Conservation (phyloP, 1,140 invertebrate species). For the Macrosteles quadrilineatus region DNA sequence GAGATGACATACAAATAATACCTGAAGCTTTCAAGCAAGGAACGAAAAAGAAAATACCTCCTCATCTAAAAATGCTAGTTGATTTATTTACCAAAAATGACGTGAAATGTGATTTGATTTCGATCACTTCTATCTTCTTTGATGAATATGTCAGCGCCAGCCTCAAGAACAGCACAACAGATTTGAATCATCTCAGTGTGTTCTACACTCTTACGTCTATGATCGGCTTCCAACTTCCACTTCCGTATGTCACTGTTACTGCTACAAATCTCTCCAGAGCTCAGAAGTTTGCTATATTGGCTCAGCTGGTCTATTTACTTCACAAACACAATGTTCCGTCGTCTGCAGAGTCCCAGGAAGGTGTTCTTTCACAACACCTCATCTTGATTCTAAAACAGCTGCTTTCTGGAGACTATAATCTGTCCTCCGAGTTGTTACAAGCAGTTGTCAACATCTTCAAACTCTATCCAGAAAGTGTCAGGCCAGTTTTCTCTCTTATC, state of each 20-base stretch:
- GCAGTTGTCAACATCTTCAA: background rate
- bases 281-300: background rate
- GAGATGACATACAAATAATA: background rate
- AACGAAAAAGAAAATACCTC: background rate
- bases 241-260: background rate
- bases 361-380: background rate
- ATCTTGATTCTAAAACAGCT: background rate
- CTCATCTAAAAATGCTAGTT: background rate
- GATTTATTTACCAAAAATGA: background rate
- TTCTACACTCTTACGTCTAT: background rate
- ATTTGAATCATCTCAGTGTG: constrained; percentile 2
- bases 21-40: background rate
- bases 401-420: background rate
- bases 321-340: constrained; percentile 5
- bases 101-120: background rate
- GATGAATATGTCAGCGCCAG: background rate
- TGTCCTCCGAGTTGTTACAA: background rate
- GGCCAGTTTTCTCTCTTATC: background rate
- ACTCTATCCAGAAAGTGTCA: constrained; percentile 12
- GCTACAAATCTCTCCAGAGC: background rate
- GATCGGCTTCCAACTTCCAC: background rate
- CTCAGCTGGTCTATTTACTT: background rate
- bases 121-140: background rate
- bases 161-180: background rate
- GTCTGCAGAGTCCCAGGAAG: background rate